phyloP scores from a whole-genome alignment of 2,888 invertebrate species.

The Rhingia campestris region DNA sequence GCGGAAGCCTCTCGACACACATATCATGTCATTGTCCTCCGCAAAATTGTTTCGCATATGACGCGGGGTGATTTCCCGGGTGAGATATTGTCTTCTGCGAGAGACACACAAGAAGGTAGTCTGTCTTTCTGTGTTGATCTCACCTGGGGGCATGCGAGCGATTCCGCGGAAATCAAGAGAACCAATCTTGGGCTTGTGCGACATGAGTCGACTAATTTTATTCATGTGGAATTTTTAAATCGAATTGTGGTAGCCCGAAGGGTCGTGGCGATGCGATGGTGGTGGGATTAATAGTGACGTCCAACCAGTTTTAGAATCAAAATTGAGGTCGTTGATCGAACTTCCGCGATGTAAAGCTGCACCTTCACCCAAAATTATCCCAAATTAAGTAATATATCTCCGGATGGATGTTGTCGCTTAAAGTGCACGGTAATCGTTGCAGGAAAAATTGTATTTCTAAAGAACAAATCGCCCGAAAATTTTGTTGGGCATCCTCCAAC shows the following conservation, averaged over 20 bases:
- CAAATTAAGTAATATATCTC: constrained; percentile 28
- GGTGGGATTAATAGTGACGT: background rate
- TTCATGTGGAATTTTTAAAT: constrained; percentile 4
- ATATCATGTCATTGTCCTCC: constrained; percentile 30
- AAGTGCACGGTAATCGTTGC: constrained; percentile 16
- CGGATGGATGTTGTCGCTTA: background rate
- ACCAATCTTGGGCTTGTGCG: constrained; percentile 32
- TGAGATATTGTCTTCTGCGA: constrained; percentile 26
- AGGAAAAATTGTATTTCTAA: too few relatives aligned
- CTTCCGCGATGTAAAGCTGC: background rate
- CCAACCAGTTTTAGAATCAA: background rate
- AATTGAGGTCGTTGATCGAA: constrained; percentile 18
- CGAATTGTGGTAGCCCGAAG: background rate
- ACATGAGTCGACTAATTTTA: constrained; percentile 21
- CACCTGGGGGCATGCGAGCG: constrained; percentile 32
- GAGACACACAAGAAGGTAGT: background rate
- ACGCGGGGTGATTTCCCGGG: constrained; percentile 27
- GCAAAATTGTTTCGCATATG: constrained; percentile 12
- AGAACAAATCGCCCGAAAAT: background rate
- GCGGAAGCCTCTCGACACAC: constrained; percentile 50
- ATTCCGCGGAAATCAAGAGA: constrained; percentile 42
- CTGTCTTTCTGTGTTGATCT: constrained; percentile 25
- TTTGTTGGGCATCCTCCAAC: background rate
- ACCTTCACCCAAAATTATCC: constrained; percentile 19
- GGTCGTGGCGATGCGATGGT: too few relatives aligned